Evolutionary conservation across 1,140 invertebrate species (phyloP).

Genomic region (Cyclina sinensis): DNA sequence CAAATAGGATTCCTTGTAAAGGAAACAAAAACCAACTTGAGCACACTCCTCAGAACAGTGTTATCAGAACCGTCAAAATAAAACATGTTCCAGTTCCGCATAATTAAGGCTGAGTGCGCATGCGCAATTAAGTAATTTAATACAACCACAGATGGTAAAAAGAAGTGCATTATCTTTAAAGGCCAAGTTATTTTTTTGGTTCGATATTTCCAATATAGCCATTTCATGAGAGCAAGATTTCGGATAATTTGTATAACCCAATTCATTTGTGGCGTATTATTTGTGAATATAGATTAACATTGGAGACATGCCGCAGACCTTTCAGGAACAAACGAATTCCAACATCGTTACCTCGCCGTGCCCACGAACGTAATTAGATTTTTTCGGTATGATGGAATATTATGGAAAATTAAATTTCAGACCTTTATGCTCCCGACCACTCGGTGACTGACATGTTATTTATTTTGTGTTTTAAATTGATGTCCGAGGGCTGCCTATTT

Average conservation of each 20-base stretch:
- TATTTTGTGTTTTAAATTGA: slow-evolving; percentile 70
- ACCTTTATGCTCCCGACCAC: slow-evolving; percentile 60
- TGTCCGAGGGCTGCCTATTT: slow-evolving; percentile 60
- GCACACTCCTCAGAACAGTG: slow-evolving; percentile 12
- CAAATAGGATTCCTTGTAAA: neutral
- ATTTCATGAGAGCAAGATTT: slow-evolving; percentile 63
- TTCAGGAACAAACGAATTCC: slow-evolving; percentile 62
- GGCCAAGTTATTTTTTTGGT: slow-evolving; percentile 51
- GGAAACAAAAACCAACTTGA: slow-evolving; percentile 10
- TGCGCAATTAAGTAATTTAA: slow-evolving; percentile 62
- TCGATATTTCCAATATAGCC: slow-evolving; percentile 56
- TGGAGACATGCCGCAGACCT: slow-evolving; percentile 39
- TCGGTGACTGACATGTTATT: slow-evolving; percentile 65
- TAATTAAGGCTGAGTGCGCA: slow-evolving; percentile 29
- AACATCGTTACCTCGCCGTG: slow-evolving; percentile 32
- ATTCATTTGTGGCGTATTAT: slow-evolving; percentile 68
- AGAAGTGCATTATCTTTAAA: slow-evolving; percentile 60
- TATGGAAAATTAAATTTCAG: slow-evolving; percentile 70
- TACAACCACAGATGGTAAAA: slow-evolving; percentile 65
- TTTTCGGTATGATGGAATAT: slow-evolving; percentile 69
- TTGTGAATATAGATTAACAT: slow-evolving; percentile 63
- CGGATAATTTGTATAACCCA: slow-evolving; percentile 66
- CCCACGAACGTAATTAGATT: slow-evolving; percentile 62
- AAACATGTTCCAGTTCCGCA: neutral
- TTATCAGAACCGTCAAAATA: slow-evolving; percentile 5